A percentile compares a stretch with the other conserved stretches of the same genome.
Evolutionary conservation across 1,140 invertebrate species (phyloP).

Genomic region (Heliconius melpomene): DNA sequence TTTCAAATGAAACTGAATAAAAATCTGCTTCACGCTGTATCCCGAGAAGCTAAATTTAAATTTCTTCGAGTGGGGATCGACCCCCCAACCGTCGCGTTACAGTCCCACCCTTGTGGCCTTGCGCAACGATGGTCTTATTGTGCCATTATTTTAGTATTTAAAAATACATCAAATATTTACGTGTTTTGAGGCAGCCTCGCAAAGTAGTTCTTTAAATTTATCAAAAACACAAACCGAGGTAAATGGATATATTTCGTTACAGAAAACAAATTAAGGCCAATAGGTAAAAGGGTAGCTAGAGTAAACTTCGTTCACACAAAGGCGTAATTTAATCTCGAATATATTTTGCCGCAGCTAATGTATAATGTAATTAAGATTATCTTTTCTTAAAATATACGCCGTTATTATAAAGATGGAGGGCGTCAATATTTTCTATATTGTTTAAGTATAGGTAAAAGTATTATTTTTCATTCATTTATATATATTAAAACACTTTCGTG

Average conservation of each 20-base stretch:
- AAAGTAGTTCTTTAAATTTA: neutral
- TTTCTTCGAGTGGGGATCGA: no score
- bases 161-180: no score
- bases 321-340: slow-evolving; percentile 9
- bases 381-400: neutral
- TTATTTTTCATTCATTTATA: no score
- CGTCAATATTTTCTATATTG: neutral
- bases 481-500: no score
- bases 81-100: no score
- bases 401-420: neutral
- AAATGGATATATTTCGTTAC: slow-evolving; percentile 16
- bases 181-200: no score
- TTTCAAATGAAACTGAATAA: neutral
- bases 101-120: no score
- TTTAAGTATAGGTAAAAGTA: neutral
- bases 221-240: neutral
- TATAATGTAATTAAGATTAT: slow-evolving; percentile 5
- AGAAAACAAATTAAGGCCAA: slow-evolving; percentile 24
- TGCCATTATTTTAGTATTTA: no score
- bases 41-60: no score
- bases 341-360: slow-evolving; percentile 4
- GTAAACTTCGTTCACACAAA: slow-evolving; percentile 13
- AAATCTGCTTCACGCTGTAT: no score
- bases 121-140: no score
- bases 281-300: slow-evolving; percentile 19